Evolutionary conservation across 2,113 vertebrate species (phyloP), one percentile per base, ranked within the genome.

Genomic region (Neodontobutis hainanensis): DNA sequence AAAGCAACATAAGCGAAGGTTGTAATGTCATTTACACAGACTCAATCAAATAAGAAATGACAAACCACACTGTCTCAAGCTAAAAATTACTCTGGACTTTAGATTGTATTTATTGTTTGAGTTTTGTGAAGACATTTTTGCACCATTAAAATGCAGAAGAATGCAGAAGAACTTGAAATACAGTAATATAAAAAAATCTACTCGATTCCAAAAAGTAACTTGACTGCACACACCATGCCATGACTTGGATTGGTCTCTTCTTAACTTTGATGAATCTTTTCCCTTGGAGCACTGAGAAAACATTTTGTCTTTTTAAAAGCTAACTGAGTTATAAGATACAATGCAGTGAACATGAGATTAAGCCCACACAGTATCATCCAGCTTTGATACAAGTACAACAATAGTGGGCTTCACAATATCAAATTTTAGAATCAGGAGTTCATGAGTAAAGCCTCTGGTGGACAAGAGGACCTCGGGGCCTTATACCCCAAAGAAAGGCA

Each of bases 11-110:
- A 87, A 85, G 70, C 85, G 83, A 82, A 83, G 86, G 81, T 79
- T 60, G 67, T 90, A 89, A 89, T 81, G 75, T 82, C 68, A 78
- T 90, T 91, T 87, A 77, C 79, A 9, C 40, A 75, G 84, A 65
- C 81, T 88, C 82, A 82, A 91, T 91, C 86, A 87, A 85, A 88
- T 91, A 85, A 91, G 78, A 89, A 88, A 91, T 91, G 88, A 90
- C 88, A 90, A 91, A 91, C 84, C 86, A 80, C 84, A 70, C 85
- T 90, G 90, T 90, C 87, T 67, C 77, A 87, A 85, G 84, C 81
- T 46, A 73, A 81, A 86, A 85, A 90, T 89, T 85, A 89, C 85
- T 81, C 83, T 43, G 73, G 66, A 16, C 84, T 87, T 82, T 85
- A 84, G 80, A 88, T 85, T 85, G 79, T 74, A 75, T 85, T 85